These are phyloP conservation scores for Pogonomyrmex barbatus DNA, from an alignment of 1,140 invertebrate genomes.

Conservation along the genomic window DNA sequence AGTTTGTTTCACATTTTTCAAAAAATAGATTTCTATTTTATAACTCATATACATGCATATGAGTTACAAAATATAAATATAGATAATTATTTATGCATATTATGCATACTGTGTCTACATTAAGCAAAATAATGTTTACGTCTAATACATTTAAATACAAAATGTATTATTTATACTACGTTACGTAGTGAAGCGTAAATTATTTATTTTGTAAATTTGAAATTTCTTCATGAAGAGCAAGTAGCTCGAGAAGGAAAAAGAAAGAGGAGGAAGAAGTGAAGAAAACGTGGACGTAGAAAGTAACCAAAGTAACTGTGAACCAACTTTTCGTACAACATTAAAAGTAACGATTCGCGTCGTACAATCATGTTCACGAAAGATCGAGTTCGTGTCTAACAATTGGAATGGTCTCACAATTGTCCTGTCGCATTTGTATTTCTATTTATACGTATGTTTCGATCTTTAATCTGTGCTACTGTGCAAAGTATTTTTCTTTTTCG, in stretches of 20 bases:
- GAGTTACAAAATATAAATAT: no score
- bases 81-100: conserved; percentile 17
- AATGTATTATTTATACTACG: background rate
- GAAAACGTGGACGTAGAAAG: background rate
- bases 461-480: conserved; percentile 12
- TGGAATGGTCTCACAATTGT: conserved; percentile 14
- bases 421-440: conserved; percentile 1
- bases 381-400: conserved; percentile 15
- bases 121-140: background rate
- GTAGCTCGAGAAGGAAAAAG: background rate
- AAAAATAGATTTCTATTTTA: background rate
- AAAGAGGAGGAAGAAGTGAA: background rate
- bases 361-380: background rate
- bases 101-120: background rate
- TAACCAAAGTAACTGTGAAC: conserved; percentile 32
- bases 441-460: background rate
- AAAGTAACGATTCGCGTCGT: conserved; percentile 51
- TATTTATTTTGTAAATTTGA: background rate
- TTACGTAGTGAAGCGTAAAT: background rate
- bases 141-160: background rate
- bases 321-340: conserved; percentile 35
- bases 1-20: background rate
- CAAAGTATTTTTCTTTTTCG: background rate
- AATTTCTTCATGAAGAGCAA: conserved; percentile 1
- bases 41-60: background rate